Evolutionary conservation across 2,888 invertebrate genomes (phyloP).

Genomic region (Dasypogon diadema): DNA sequence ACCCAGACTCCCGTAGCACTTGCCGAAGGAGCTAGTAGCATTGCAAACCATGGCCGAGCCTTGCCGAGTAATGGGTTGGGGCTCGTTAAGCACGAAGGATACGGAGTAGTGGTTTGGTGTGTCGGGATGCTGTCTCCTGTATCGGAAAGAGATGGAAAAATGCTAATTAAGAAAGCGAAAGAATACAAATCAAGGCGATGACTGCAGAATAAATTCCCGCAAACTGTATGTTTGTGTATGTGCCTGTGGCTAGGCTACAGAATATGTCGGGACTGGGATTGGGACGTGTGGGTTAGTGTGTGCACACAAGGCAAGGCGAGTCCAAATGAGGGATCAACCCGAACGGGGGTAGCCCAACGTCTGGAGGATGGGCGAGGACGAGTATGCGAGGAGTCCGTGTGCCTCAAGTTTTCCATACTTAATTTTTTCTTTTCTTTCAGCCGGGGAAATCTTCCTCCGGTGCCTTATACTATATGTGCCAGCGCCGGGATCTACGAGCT

Average conservation of each 20-base stretch:
- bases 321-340: slow-evolving; percentile 48
- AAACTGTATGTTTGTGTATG: slow-evolving; percentile 14
- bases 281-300: slow-evolving; percentile 5
- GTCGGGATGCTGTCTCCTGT: slow-evolving; percentile 34
- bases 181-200: slow-evolving; percentile 53
- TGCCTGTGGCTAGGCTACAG: slow-evolving; percentile 1
- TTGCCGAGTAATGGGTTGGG: slow-evolving; percentile 34
- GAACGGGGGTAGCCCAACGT: slow-evolving; percentile 19
- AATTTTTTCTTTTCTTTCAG: slow-evolving; percentile 35
- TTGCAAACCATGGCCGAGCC: slow-evolving; percentile 25
- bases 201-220: slow-evolving; percentile 50
- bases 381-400: slow-evolving; percentile 45
- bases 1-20: slow-evolving; percentile 2
- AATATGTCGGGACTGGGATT: background rate
- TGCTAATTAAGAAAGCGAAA: slow-evolving; percentile 54
- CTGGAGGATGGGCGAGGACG: slow-evolving; percentile 5
- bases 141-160: slow-evolving; percentile 52
- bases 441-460: slow-evolving; percentile 37
- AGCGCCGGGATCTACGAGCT: background rate
- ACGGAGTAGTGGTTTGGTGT: background rate
- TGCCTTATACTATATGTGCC: slow-evolving; percentile 37
- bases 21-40: slow-evolving; percentile 24
- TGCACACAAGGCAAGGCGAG: slow-evolving; percentile 46
- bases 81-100: slow-evolving; percentile 40
- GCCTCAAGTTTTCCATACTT: slow-evolving; percentile 48